Conservation (phyloP, 2,797 vertebrate species). For the Sebastes trivittatus region DNA sequence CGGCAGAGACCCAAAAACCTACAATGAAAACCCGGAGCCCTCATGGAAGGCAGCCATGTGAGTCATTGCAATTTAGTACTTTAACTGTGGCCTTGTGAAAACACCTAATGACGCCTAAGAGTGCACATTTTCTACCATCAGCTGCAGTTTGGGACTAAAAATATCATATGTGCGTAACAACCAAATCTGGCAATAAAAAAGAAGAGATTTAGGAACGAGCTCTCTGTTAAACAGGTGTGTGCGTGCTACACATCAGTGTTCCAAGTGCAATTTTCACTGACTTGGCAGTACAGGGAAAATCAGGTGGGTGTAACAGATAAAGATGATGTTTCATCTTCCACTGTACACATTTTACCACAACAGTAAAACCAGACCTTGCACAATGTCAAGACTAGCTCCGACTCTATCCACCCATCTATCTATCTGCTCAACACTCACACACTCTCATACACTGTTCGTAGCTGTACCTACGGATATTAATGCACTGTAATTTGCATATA, state of each 20-base stretch:
- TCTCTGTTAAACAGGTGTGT: slow-evolving; percentile 5
- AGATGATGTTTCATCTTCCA: slow-evolving; percentile 16
- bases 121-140: slow-evolving; percentile 39
- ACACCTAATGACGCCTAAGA: slow-evolving; percentile 53
- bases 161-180: slow-evolving; percentile 26
- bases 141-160: slow-evolving; percentile 32
- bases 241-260: not conserved
- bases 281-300: slow-evolving; percentile 5
- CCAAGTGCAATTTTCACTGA: slow-evolving; percentile 1
- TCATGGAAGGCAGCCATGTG: slow-evolving; percentile 63
- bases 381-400: not conserved
- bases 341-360: not conserved
- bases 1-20: slow-evolving; percentile 66
- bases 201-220: slow-evolving; percentile 15
- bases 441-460: not conserved
- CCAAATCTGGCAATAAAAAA: slow-evolving; percentile 12
- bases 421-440: not conserved
- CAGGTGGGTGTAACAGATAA: not conserved
- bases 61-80: slow-evolving; percentile 67
- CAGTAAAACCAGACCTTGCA: not conserved
- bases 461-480: not conserved
- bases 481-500: not conserved
- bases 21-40: slow-evolving; percentile 71
- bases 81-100: slow-evolving; percentile 66
- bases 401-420: not conserved